Evolutionary conservation across 2,888 invertebrate genomes (phyloP).

Genomic region (Linnaemya vulpina): DNA sequence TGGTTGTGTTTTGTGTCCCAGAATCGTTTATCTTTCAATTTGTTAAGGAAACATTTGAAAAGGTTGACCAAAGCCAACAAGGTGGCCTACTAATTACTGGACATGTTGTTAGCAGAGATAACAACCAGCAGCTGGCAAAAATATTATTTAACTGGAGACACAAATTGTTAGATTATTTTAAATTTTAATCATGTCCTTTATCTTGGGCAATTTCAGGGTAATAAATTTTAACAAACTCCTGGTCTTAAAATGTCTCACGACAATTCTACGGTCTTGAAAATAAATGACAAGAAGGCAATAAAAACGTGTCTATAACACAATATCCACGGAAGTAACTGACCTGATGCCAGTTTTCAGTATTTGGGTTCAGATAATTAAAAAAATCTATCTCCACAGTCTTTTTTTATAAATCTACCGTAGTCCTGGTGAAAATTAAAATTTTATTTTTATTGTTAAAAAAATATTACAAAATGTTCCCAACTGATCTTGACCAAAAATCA

Average conservation of each 20-base stretch:
- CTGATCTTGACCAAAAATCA: no score
- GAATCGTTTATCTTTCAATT: constrained; percentile 51
- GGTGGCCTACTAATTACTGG: constrained; percentile 52
- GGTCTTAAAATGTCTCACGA: not conserved
- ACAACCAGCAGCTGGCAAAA: constrained; percentile 20
- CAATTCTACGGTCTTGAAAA: not conserved
- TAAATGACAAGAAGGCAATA: not conserved
- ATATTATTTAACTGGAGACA: not conserved
- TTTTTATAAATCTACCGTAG: no score
- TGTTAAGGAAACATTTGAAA: constrained; percentile 46
- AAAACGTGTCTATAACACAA: not conserved
- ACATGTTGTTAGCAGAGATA: constrained; percentile 26
- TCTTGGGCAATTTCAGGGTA: not conserved
- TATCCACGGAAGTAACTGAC: no score
- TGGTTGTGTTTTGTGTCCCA: constrained; percentile 59
- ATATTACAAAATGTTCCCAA: no score
- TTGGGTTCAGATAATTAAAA: no score
- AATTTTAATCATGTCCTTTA: constrained; percentile 7
- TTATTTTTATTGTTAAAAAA: no score
- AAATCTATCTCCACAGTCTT: no score
- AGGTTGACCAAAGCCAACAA: constrained; percentile 3
- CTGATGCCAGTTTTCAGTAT: no score
- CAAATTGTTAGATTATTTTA: not conserved
- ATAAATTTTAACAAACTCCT: not conserved
- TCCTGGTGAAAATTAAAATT: no score